Conservation (phyloP, 1,140 invertebrate genomes). For the Drosophila elegans region DNA sequence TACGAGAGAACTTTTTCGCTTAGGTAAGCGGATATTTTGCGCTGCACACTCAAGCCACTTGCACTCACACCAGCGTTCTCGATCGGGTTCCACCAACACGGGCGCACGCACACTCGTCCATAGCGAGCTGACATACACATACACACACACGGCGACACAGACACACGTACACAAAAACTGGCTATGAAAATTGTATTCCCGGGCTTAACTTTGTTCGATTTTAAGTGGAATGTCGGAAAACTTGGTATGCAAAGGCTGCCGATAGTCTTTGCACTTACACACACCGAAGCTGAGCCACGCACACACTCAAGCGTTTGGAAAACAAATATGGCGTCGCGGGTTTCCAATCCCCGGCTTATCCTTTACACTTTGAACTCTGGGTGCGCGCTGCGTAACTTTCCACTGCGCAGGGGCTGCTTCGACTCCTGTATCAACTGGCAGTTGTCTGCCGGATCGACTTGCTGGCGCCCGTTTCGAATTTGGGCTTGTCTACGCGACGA, state of each 20-base stretch:
- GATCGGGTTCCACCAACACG: slow-evolving; percentile 38
- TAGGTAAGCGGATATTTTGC: slow-evolving; percentile 78
- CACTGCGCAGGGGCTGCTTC: slow-evolving; percentile 14
- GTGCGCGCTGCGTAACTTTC: not conserved
- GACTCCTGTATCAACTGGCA: slow-evolving; percentile 15
- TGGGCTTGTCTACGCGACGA: slow-evolving; percentile 61
- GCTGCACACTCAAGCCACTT: slow-evolving; percentile 44
- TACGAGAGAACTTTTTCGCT: slow-evolving; percentile 74
- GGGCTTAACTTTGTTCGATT: not conserved
- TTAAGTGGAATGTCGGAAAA: not conserved
- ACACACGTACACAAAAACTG: too few relatives aligned
- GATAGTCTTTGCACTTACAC: slow-evolving; percentile 2
- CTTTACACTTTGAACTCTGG: slow-evolving; percentile 43
- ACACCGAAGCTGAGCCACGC: slow-evolving; percentile 15
- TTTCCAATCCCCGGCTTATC: slow-evolving; percentile 48
- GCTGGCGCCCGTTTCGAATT: slow-evolving; percentile 17
- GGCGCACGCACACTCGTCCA: slow-evolving; percentile 49
- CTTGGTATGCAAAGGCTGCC: not conserved
- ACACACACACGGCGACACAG: slow-evolving; percentile 10
- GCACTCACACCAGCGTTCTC: slow-evolving; percentile 33
- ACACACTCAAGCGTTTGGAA: slow-evolving; percentile 40
- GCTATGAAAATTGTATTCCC: slow-evolving; percentile 13
- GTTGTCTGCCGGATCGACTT: not conserved
- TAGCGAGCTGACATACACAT: slow-evolving; percentile 23
- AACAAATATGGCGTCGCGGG: slow-evolving; percentile 76